Conservation (phyloP, 2,113 vertebrate species). For the Lamprologus sp. region DNA sequence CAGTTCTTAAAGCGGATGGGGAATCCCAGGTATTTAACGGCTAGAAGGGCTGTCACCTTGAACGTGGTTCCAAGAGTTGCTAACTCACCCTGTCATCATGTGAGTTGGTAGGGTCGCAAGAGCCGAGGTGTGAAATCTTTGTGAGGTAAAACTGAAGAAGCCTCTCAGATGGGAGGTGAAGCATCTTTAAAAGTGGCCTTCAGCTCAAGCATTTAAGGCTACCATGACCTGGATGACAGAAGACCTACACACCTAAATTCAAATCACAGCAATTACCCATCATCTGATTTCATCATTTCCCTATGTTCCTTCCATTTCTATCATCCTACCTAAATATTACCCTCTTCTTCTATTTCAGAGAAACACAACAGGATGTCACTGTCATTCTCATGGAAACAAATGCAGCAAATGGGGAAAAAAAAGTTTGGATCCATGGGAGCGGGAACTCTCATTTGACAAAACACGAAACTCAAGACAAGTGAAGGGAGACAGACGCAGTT, state of each 20-base stretch:
- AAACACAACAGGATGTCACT: not conserved
- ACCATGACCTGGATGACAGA: not conserved
- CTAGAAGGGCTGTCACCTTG: not conserved
- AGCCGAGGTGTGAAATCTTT: not conserved
- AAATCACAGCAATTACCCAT: not conserved
- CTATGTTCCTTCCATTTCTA: not conserved
- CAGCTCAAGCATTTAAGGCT: not conserved
- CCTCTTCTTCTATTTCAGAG: not conserved
- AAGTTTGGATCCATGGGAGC: not conserved
- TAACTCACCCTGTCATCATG: not conserved
- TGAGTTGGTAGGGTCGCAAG: not conserved
- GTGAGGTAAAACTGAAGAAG: not conserved
- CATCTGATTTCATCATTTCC: not conserved
- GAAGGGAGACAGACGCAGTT: not conserved
- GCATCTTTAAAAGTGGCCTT: not conserved
- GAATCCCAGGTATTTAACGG: not conserved
- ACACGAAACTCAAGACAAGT: slow-evolving; percentile 2
- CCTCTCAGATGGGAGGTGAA: not conserved
- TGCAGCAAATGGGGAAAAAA: not conserved
- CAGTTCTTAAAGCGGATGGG: not conserved
- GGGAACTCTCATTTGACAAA: slow-evolving; percentile 27
- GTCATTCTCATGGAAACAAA: not conserved
- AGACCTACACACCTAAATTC: not conserved
- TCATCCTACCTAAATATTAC: not conserved
- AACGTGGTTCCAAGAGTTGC: not conserved